These are phyloP conservation scores for Bovichtus variegatus DNA, from an alignment of 2,797 vertebrate genomes.

Conservation along the genomic window DNA sequence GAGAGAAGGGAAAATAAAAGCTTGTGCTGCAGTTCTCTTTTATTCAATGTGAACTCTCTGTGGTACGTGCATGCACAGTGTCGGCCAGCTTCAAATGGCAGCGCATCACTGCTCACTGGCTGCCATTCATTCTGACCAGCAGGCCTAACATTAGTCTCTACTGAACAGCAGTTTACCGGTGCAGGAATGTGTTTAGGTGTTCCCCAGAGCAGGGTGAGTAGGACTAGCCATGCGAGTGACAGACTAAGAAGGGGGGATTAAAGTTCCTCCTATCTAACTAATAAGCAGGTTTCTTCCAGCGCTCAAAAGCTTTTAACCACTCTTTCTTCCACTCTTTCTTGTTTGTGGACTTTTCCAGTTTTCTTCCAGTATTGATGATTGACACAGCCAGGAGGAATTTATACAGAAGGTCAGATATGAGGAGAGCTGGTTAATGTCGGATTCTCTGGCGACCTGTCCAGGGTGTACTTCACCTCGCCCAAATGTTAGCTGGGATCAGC, in stretches of 20 bases:
- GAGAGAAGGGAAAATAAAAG: not conserved
- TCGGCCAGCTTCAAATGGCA: not conserved
- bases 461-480: no score
- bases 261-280: not conserved
- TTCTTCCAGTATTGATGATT: not conserved
- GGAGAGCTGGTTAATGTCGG: not conserved
- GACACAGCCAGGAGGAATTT: not conserved
- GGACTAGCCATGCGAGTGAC: slow-evolving; percentile 22
- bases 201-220: not conserved
- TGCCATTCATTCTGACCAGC: slow-evolving; percentile 16
- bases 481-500: no score
- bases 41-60: no score
- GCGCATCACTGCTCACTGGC: not conserved
- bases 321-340: not conserved
- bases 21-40: no score
- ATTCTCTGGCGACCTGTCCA: no score
- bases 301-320: not conserved
- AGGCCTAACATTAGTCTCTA: not conserved
- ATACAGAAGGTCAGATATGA: not conserved
- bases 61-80: no score
- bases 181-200: slow-evolving; percentile 10
- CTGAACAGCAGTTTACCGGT: not conserved
- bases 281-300: slow-evolving; percentile 1
- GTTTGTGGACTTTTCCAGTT: not conserved
- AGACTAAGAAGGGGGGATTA: slow-evolving; percentile 28